Conservation (phyloP, 2,797 vertebrate species). For the Remorina albescens region DNA sequence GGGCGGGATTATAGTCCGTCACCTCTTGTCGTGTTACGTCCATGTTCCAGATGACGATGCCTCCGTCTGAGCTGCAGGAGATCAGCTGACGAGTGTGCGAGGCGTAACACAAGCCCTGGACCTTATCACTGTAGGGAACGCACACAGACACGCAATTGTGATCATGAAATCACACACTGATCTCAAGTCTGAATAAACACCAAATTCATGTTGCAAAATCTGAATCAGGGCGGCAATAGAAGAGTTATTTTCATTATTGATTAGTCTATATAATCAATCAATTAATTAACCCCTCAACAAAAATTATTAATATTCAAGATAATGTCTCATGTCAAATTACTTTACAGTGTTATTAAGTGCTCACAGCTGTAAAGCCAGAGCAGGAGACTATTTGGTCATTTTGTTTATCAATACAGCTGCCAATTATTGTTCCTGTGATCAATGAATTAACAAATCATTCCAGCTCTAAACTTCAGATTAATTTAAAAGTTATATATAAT, state of each 20-base stretch:
- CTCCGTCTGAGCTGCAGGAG: slow-evolving; percentile 94
- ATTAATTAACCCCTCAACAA: not conserved
- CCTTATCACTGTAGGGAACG: slow-evolving; percentile 87
- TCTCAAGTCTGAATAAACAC: not conserved
- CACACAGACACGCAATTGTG: slow-evolving; percentile 12
- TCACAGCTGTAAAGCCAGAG: not conserved
- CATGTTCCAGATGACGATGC: slow-evolving; percentile 99
- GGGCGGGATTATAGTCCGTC: not conserved
- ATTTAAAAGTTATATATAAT: too few relatives aligned
- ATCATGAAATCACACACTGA: too few relatives aligned
- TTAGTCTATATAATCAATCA: not conserved
- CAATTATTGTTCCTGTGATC: not conserved
- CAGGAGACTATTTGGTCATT: not conserved
- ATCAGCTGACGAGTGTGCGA: slow-evolving; percentile 97
- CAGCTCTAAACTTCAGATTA: not conserved
- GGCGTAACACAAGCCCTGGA: slow-evolving; percentile 95
- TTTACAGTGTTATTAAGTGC: too few relatives aligned
- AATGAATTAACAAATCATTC: not conserved
- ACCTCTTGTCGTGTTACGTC: slow-evolving; percentile 98
- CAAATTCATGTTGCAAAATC: too few relatives aligned
- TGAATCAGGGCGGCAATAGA: too few relatives aligned
- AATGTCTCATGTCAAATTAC: too few relatives aligned
- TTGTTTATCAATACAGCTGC: not conserved
- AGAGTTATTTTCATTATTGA: not conserved
- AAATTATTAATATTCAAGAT: too few relatives aligned